phyloP scores from a whole-genome alignment of 2,113 vertebrate species.

The Grammomys surdaster region DNA sequence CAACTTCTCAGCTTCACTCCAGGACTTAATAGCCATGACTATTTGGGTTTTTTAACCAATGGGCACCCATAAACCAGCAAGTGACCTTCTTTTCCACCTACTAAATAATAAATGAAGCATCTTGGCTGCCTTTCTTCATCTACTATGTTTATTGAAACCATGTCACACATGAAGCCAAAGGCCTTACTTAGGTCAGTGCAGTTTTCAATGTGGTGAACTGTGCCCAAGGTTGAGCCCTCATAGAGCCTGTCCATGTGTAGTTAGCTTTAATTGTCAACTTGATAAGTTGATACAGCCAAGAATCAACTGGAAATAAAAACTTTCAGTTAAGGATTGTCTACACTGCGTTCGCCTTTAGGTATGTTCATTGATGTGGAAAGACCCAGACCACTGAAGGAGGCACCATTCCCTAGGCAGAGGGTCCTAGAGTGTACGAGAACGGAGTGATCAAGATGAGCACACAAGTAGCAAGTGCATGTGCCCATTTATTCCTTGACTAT shows the following conservation, averaged over 20 bases:
- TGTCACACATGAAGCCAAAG: fast-evolving
- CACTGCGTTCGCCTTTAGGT: not conserved
- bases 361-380: not conserved
- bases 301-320: not conserved
- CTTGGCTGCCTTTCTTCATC: fast-evolving
- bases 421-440: not conserved
- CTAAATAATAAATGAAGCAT: fast-evolving
- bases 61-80: not conserved
- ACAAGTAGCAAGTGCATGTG: too few species aligned
- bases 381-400: not conserved
- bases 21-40: fast-evolving
- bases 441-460: not conserved
- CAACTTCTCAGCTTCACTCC: fast-evolving
- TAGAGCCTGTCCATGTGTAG: not conserved
- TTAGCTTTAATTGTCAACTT: too few species aligned
- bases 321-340: not conserved
- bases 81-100: fast-evolving
- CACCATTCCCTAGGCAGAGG: not conserved
- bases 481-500: not conserved
- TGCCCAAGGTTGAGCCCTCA: not conserved
- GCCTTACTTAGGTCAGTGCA: fast-evolving
- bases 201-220: fast-evolving
- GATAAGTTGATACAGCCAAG: not conserved
- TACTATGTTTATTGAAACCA: not conserved
- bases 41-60: fast-evolving